These are phyloP conservation scores for Coelogynopora nodosa DNA, from an alignment of 2,888 invertebrate species.

Conservation along the genomic window DNA sequence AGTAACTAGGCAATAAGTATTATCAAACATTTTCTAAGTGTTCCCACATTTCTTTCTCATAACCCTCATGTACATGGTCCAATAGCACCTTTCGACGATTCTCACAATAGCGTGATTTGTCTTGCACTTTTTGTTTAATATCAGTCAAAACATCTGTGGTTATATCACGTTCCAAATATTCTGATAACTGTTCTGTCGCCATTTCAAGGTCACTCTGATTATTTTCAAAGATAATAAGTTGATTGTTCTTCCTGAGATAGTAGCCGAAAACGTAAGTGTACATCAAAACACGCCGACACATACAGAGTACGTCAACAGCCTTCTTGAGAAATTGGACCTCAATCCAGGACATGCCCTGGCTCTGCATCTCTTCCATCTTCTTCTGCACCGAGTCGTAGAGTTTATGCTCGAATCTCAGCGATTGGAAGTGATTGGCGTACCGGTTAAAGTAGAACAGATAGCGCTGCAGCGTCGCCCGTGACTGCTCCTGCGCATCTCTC, in stretches of 20 bases:
- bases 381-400: conserved; percentile 88
- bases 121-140: conserved; percentile 97
- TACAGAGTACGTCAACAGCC: conserved; percentile 75
- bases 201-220: conserved; percentile 96
- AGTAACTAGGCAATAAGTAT: too few relatives aligned
- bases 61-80: conserved; percentile 96
- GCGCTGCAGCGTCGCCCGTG: conserved; percentile 86
- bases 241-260: conserved; percentile 94
- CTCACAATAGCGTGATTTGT: conserved; percentile 97
- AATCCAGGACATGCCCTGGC: conserved; percentile 99
- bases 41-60: conserved; percentile 96
- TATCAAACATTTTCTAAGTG: conserved; percentile 4
- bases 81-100: conserved; percentile 87
- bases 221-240: conserved; percentile 95
- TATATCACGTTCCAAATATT: conserved; percentile 94
- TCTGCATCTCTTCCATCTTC: conserved; percentile 99
- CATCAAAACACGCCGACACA: conserved; percentile 94
- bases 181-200: conserved; percentile 91
- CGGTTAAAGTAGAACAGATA: conserved; percentile 97
- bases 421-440: conserved; percentile 99
- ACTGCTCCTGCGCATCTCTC: conserved; percentile 86
- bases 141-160: conserved; percentile 91
- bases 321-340: conserved; percentile 97
- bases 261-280: conserved; percentile 99
- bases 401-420: conserved; percentile 92